Conservation (phyloP, 2,888 invertebrate species). For the Actias luna region DNA sequence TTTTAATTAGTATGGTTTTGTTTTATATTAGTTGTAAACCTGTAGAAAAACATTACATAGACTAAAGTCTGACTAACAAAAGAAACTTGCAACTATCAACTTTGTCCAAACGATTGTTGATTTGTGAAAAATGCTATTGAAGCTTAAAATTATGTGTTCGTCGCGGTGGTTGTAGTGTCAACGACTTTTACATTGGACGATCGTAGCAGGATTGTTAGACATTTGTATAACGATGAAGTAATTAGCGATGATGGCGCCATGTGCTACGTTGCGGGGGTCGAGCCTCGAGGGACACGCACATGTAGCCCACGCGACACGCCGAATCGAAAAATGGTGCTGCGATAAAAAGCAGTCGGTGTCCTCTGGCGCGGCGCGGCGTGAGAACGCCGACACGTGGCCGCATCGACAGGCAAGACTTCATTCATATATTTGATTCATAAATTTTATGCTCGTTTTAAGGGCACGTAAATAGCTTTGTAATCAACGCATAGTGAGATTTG, state of each 20-base stretch:
- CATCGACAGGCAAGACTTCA: constrained; percentile 48
- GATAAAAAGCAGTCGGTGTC: constrained; percentile 67
- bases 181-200: constrained; percentile 18
- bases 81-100: constrained; percentile 55
- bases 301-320: constrained; percentile 72
- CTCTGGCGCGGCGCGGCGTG: constrained; percentile 52
- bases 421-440: constrained; percentile 81
- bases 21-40: too few relatives aligned
- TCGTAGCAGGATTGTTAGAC: constrained; percentile 29
- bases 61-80: neutral
- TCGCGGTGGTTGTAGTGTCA: neutral
- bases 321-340: constrained; percentile 57
- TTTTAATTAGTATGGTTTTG: too few relatives aligned
- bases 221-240: constrained; percentile 61
- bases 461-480: constrained; percentile 30
- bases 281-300: constrained; percentile 61
- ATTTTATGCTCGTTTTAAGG: constrained; percentile 52
- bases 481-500: constrained; percentile 11
- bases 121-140: constrained; percentile 26
- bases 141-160: neutral
- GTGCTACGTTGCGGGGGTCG: constrained; percentile 71
- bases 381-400: constrained; percentile 76
- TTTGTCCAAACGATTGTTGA: constrained; percentile 59
- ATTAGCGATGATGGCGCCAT: constrained; percentile 74
- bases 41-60: neutral